Base-by-base conservation (phyloP, 2,888 invertebrate species). In the Heterodera filipjevi region DNA sequence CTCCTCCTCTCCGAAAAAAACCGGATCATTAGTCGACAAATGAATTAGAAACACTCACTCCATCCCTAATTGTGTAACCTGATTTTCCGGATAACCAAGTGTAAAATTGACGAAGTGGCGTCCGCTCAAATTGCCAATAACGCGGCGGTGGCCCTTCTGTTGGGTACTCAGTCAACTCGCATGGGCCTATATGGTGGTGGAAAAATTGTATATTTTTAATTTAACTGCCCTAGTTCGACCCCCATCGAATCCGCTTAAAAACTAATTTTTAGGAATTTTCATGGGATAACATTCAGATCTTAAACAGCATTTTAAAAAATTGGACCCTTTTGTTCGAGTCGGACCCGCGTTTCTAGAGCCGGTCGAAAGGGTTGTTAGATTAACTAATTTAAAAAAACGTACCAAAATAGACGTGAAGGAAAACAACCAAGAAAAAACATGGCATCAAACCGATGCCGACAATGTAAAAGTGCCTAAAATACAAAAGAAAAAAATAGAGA, bases 371-470 rank as follows among this genome's bases (percentile, higher is more conserved):
- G n/a, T n/a, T n/a, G n/a, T n/a, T n/a, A n/a, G n/a, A n/a, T n/a
- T n/a, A n/a, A n/a, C n/a, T n/a, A 39, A 6, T 1, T 6, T 39
- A 39, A 83, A 77, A 16, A 84, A 80, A 46, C 84, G 83, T 22
- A 68, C 68, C 68, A 22, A 16, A 68, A 33, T 68, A 68, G 22
- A 75, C 44, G 32, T 53, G 66, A 12, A 14, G 22, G 32, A 59
- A 19, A 35, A 66, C 46, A 22, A 64, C 16, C 22, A 33, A 10
- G 5, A 68, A 22, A 6, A 68, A 68, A 19, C 33, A 32, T 0
- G 87, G 87, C n/a, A 86, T 76, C 66, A 86, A 81, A 32, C 87
- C 87, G 71, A 87, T 82, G 44, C 86, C 87, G 76, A 87, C 79
- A 80, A 86, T 81, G 77, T 87, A 87, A 80, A 87, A 87, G 78